phyloP scores from a whole-genome alignment of 2,113 vertebrate genomes.

The Cromileptes altivelis region DNA sequence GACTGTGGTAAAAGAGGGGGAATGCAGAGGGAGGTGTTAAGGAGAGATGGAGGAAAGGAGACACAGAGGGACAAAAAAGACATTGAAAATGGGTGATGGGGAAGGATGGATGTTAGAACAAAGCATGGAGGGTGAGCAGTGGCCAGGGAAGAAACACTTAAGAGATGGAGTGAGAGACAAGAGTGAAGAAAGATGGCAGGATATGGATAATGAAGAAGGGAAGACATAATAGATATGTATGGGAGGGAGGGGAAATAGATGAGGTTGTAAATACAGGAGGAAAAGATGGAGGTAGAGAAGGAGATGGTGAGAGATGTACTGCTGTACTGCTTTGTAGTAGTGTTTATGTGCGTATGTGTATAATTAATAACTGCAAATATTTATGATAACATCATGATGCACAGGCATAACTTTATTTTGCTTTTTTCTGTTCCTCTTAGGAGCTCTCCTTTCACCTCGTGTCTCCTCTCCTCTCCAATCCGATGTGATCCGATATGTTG shows the following conservation, averaged over 20 bases:
- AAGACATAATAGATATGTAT: slow-evolving; percentile 1
- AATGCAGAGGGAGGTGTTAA: background rate
- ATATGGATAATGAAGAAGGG: background rate
- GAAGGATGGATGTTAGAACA: background rate
- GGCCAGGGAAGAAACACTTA: slow-evolving; percentile 14
- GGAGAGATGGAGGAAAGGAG: background rate
- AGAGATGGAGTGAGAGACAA: background rate
- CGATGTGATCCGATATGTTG: too few relatives aligned
- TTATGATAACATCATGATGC: slow-evolving; percentile 46
- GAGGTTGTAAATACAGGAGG: slow-evolving; percentile 3
- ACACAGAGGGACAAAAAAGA: slow-evolving; percentile 14
- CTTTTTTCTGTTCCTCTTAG: slow-evolving; percentile 22
- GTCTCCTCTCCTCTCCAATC: background rate
- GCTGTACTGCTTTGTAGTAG: slow-evolving; percentile 4
- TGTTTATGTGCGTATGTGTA: slow-evolving; percentile 5
- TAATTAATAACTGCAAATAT: slow-evolving; percentile 70
- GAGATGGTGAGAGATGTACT: background rate
- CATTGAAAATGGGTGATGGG: slow-evolving; percentile 28
- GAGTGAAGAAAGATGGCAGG: background rate
- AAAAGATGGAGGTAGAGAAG: background rate
- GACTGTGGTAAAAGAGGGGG: background rate
- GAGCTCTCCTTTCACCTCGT: background rate
- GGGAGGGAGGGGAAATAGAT: background rate
- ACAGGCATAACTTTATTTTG: background rate
- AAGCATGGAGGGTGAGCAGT: background rate